Percentiles rank a stretch among this genome's conserved stretches.
phyloP scores from a whole-genome alignment of 2,888 invertebrate species.

The Oscheius myriophilus region DNA sequence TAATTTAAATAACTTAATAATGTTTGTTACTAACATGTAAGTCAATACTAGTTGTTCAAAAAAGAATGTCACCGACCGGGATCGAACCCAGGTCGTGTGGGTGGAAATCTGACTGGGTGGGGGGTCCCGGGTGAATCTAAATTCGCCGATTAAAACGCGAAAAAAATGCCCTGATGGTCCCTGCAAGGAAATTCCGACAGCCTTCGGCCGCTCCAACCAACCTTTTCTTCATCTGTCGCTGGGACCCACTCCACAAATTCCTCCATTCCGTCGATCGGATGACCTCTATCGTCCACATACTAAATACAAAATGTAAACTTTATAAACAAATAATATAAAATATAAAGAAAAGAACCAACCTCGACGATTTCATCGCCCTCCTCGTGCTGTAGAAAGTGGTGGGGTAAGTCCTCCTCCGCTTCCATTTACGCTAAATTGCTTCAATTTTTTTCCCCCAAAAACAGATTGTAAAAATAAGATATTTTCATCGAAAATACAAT shows the following conservation, averaged over 20 bases:
- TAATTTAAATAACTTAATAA: too few species aligned
- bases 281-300: background rate
- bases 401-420: constrained; percentile 21
- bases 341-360: constrained; percentile 7
- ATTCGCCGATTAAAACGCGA: too few species aligned
- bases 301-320: background rate
- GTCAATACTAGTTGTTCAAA: too few species aligned
- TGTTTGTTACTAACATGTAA: too few species aligned
- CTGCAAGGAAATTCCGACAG: too few species aligned
- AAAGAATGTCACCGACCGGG: too few species aligned
- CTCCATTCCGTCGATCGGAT: background rate
- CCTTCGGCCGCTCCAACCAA: too few species aligned
- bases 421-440: constrained; percentile 12
- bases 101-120: too few species aligned
- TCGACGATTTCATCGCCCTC: constrained; percentile 21
- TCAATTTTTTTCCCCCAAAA: background rate
- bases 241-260: constrained; percentile 4
- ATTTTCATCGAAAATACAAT: background rate
- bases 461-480: background rate
- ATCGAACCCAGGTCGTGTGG: too few species aligned
- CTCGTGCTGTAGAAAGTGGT: constrained; percentile 30
- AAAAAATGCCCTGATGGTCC: too few species aligned
- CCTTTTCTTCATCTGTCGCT: background rate
- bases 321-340: background rate
- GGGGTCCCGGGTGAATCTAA: too few species aligned